These are phyloP conservation scores for Ibidorhyncha struthersii DNA, from an alignment of 2,113 vertebrate genomes.

Conservation along the genomic window DNA sequence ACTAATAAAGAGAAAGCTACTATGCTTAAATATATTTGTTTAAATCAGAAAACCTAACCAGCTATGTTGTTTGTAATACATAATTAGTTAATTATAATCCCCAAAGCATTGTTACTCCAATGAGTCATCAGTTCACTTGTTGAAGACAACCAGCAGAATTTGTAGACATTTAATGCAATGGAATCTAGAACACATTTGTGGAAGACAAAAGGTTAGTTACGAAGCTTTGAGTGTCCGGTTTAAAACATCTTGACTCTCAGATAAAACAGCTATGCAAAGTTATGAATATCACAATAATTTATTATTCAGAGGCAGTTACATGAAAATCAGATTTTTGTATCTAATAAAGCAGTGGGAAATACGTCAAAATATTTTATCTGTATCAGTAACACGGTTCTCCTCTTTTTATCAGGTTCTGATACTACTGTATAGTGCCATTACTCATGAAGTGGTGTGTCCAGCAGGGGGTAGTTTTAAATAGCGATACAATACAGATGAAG, in stretches of 20 bases:
- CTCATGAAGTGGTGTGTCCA: neutral
- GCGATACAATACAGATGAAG: neutral
- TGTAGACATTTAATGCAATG: neutral
- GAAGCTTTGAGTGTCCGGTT: neutral
- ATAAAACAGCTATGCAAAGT: neutral
- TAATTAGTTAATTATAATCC: neutral
- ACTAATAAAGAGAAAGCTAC: neutral
- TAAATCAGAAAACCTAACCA: neutral
- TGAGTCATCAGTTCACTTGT: neutral
- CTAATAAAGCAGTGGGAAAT: neutral
- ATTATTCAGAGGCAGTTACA: neutral
- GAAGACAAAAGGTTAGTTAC: neutral
- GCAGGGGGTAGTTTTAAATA: neutral
- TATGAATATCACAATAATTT: neutral
- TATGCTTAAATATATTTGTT: neutral
- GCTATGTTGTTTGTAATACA: neutral
- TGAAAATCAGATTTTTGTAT: neutral
- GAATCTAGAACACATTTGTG: neutral
- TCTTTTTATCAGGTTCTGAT: neutral
- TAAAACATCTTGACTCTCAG: neutral
- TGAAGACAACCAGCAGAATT: neutral
- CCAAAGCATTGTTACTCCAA: neutral
- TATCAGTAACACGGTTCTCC: neutral
- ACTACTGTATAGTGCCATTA: neutral
- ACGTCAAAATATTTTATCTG: neutral